Percentiles rank a stretch among this genome's conserved stretches.
Conservation (phyloP, 2,113 vertebrate genomes). For the Varanus salvator region DNA sequence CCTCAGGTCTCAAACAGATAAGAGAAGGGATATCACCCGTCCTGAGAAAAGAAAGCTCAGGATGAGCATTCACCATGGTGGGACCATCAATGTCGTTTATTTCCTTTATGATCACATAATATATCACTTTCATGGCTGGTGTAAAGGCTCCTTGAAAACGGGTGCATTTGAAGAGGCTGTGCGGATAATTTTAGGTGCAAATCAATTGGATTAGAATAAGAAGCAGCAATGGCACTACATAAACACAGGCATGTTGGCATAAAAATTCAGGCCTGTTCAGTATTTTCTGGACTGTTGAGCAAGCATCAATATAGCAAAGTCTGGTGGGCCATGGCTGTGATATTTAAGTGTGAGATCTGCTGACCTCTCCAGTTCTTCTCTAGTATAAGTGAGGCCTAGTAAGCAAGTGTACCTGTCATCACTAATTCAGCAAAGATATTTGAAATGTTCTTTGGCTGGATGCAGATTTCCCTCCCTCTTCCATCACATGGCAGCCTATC, state of each 20-base stretch:
- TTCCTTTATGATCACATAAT: not conserved
- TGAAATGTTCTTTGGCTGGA: too few relatives aligned
- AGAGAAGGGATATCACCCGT: not conserved
- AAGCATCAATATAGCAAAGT: conserved; percentile 2
- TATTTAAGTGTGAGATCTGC: conserved; percentile 9
- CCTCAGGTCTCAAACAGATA: not conserved
- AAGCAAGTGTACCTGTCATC: not conserved
- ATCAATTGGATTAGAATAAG: not conserved
- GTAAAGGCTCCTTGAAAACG: not conserved
- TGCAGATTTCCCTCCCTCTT: too few relatives aligned
- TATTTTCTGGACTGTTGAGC: not conserved
- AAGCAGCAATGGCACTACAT: not conserved
- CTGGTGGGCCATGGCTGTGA: not conserved
- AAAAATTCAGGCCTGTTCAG: conserved; percentile 38
- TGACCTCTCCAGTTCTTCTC: conserved; percentile 31
- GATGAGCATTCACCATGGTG: not conserved
- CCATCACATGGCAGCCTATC: too few relatives aligned
- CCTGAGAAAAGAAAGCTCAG: not conserved
- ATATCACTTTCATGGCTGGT: not conserved
- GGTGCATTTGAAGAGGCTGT: not conserved
- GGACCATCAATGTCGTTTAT: not conserved
- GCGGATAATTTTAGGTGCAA: not conserved
- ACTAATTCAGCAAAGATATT: too few relatives aligned
- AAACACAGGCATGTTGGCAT: conserved; percentile 17
- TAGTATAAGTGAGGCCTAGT: conserved; percentile 15